Evolutionary conservation across 2,113 vertebrate genomes (phyloP).

Genomic region (Rhea americana): DNA sequence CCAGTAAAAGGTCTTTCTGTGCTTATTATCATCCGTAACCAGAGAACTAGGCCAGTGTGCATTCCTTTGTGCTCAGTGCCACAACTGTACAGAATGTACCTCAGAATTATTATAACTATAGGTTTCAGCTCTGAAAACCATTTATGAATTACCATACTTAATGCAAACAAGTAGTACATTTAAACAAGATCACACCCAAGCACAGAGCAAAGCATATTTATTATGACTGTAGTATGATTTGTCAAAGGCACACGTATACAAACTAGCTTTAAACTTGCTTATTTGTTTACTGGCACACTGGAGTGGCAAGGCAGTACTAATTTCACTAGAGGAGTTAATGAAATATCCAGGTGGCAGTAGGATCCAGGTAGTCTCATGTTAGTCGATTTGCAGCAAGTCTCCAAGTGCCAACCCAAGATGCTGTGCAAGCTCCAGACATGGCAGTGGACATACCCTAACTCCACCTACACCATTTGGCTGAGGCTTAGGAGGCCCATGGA

Average conservation of each 20-base stretch:
- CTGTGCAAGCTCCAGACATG: not conserved
- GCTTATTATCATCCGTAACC: not conserved
- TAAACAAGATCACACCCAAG: not conserved
- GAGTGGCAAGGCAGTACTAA: not conserved
- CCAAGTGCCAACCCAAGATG: not conserved
- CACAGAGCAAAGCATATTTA: not conserved
- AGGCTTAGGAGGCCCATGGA: not conserved
- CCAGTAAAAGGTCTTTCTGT: not conserved
- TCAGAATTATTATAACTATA: not conserved
- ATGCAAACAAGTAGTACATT: not conserved
- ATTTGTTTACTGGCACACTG: not conserved
- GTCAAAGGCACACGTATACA: not conserved
- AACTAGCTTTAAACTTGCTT: not conserved
- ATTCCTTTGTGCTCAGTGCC: not conserved
- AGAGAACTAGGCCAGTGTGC: not conserved
- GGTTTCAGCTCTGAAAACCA: not conserved
- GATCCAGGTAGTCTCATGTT: accelerated
- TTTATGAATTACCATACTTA: not conserved
- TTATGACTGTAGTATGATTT: not conserved
- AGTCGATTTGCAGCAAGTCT: not conserved
- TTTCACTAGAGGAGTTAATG: not conserved
- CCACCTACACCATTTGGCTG: accelerated
- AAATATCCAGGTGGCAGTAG: not conserved
- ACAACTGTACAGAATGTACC: not conserved
- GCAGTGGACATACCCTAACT: accelerated